Conservation (phyloP, 2,797 vertebrate species). For the Botia kubotai region DNA sequence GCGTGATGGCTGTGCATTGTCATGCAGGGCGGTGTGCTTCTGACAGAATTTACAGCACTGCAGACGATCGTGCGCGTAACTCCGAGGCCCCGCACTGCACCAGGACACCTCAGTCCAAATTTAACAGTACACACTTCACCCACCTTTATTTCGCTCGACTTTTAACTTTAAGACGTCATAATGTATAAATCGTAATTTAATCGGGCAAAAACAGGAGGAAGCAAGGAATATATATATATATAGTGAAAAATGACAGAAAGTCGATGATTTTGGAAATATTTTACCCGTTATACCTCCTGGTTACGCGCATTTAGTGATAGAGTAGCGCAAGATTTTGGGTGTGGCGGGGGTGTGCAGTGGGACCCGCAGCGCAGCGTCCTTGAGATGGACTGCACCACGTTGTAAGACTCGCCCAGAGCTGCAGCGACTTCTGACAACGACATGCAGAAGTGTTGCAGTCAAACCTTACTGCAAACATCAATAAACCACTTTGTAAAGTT, state of each 20-base stretch:
- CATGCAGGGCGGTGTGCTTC: conserved; percentile 27
- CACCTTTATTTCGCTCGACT: not conserved
- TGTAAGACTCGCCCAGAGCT: not conserved
- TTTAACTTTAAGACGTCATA: not conserved
- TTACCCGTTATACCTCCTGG: not conserved
- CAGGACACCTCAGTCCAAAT: not conserved
- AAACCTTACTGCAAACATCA: not conserved
- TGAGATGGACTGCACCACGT: conserved; percentile 28
- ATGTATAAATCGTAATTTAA: too few species aligned
- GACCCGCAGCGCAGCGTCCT: conserved; percentile 33
- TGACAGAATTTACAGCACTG: conserved; percentile 74
- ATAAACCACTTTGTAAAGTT: not conserved
- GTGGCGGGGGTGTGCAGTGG: conserved; percentile 64
- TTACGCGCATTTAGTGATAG: not conserved
- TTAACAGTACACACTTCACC: not conserved
- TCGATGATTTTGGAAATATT: not conserved
- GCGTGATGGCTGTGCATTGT: conserved; percentile 59
- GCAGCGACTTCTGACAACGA: not conserved
- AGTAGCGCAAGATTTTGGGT: conserved; percentile 70
- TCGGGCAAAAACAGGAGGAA: not conserved
- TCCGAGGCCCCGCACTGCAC: conserved; percentile 50
- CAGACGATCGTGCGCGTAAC: conserved; percentile 49
- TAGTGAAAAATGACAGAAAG: not conserved
- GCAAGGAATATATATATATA: not conserved
- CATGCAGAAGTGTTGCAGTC: not conserved